phyloP scores from a whole-genome alignment of 2,797 vertebrate genomes.

The Tolypeutes matacus region DNA sequence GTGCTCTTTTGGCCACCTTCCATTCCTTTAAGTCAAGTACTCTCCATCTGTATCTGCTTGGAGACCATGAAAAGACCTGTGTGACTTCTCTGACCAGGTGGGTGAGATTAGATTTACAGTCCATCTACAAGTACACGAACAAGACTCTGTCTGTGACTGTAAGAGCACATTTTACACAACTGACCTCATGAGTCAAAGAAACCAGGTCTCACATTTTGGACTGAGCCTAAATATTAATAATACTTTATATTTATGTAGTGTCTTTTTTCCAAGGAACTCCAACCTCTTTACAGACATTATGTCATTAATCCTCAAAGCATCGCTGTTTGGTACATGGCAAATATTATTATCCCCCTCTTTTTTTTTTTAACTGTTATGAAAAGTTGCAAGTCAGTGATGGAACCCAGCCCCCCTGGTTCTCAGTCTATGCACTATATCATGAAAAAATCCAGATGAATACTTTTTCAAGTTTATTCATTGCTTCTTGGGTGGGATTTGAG shows the following conservation, averaged over 20 bases:
- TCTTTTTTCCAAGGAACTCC: slow-evolving; percentile 82
- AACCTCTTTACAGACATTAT: slow-evolving; percentile 84
- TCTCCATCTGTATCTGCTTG: background rate
- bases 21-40: background rate
- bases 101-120: slow-evolving; percentile 60
- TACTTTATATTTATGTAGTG: slow-evolving; percentile 82
- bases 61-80: background rate
- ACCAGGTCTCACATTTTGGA: slow-evolving; percentile 81
- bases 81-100: slow-evolving; percentile 64
- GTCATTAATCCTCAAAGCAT: slow-evolving; percentile 85
- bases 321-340: slow-evolving; percentile 78
- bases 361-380: slow-evolving; percentile 78
- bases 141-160: slow-evolving; percentile 74
- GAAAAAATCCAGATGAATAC: slow-evolving; percentile 62
- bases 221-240: slow-evolving; percentile 84
- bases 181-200: slow-evolving; percentile 80
- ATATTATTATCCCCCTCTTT: slow-evolving; percentile 64
- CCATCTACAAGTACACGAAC: slow-evolving; percentile 20
- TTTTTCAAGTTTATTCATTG: slow-evolving; percentile 54
- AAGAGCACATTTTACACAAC: slow-evolving; percentile 60
- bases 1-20: slow-evolving; percentile 27
- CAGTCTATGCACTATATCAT: slow-evolving; percentile 50
- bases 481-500: slow-evolving; percentile 75
- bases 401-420: slow-evolving; percentile 68
- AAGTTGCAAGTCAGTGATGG: slow-evolving; percentile 78